phyloP scores from a whole-genome alignment of 2,888 invertebrate species.

The Leptinotarsa peninsularis region DNA sequence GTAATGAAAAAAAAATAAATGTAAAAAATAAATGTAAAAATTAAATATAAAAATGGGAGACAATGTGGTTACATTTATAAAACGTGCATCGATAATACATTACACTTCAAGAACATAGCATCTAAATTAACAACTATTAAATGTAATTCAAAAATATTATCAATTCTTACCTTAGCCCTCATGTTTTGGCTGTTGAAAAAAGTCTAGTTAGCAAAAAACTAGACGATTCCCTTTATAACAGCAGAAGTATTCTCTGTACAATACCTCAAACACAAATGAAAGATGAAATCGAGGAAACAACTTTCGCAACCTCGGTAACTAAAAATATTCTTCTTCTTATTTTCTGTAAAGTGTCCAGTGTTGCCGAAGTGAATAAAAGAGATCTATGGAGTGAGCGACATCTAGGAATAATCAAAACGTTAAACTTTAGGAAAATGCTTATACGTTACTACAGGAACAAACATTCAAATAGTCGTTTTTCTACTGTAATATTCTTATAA shows the following conservation, averaged over 20 bases:
- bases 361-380: background rate
- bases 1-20: too few species aligned
- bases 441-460: too few species aligned
- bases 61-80: too few species aligned
- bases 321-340: background rate
- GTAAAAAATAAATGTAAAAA: too few species aligned
- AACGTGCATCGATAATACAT: too few species aligned
- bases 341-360: background rate
- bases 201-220: conserved; percentile 52
- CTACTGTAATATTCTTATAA: too few species aligned
- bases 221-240: conserved; percentile 54
- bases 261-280: conserved; percentile 43
- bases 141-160: conserved; percentile 47
- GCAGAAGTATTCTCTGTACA: conserved; percentile 46
- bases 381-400: background rate
- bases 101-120: too few species aligned
- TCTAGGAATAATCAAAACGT: background rate
- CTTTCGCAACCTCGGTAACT: background rate
- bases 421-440: too few species aligned
- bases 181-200: conserved; percentile 58
- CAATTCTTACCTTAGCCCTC: conserved; percentile 68
- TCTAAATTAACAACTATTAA: background rate
- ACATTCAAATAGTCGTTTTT: too few species aligned
- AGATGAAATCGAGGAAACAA: conserved; percentile 23
- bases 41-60: too few species aligned